These are phyloP conservation scores for Meda fulgida DNA, from an alignment of 2,797 vertebrate species.

Conservation along the genomic window DNA sequence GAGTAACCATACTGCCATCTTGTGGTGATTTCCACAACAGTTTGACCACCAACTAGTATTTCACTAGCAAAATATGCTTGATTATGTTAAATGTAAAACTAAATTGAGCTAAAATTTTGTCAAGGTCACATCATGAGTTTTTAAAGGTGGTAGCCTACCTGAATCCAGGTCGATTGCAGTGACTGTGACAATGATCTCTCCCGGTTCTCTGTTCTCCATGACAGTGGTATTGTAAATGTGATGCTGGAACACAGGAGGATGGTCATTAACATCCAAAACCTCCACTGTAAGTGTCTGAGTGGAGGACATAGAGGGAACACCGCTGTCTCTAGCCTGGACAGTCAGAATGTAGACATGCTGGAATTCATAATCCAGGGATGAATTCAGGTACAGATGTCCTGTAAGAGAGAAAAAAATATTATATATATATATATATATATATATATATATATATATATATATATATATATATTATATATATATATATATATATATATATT, in stretches of 20 bases:
- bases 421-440: neutral
- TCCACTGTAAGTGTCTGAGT: conserved; percentile 84
- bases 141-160: conserved; percentile 73
- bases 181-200: conserved; percentile 80
- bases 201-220: conserved; percentile 84
- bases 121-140: neutral
- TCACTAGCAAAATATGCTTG: neutral
- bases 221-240: conserved; percentile 78
- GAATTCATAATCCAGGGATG: conserved; percentile 83
- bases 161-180: conserved; percentile 86
- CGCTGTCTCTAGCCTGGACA: conserved; percentile 80
- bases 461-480: no score
- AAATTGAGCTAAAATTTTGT: neutral
- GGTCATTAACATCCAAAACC: conserved; percentile 89
- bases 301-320: conserved; percentile 81
- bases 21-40: conserved; percentile 10
- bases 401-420: neutral
- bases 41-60: neutral
- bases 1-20: conserved; percentile 40
- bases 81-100: neutral
- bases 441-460: neutral
- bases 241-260: conserved; percentile 80
- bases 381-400: conserved; percentile 84
- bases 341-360: conserved; percentile 77
- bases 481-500: no score